A percentile compares a stretch with the other conserved stretches of the same genome.
phyloP scores from a whole-genome alignment of 2,888 invertebrate species.

The Ennomos fuscantarius region DNA sequence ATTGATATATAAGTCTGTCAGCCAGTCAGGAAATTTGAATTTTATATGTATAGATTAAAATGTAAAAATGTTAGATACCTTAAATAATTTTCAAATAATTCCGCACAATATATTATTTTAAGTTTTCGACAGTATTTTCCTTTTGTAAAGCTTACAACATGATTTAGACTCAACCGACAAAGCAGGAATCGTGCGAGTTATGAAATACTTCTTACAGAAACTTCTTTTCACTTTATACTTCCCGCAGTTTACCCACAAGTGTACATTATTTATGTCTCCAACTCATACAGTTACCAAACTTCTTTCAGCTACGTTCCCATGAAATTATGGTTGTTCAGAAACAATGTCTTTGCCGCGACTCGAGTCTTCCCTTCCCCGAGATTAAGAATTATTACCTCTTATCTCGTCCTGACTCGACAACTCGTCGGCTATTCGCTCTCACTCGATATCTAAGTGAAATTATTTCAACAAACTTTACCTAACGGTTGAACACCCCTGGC shows the following conservation, averaged over 20 bases:
- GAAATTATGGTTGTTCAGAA: conserved; percentile 65
- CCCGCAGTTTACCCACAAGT: conserved; percentile 21
- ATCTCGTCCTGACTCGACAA: conserved; percentile 74
- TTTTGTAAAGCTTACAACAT: not conserved
- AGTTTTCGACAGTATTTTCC: no score
- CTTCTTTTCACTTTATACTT: conserved; percentile 20
- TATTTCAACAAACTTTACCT: conserved; percentile 79
- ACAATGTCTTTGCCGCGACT: conserved; percentile 54
- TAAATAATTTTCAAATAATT: no score
- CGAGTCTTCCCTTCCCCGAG: conserved; percentile 57
- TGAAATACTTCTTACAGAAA: conserved; percentile 17
- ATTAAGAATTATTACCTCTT: conserved; percentile 80
- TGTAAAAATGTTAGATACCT: no score
- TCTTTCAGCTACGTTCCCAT: conserved; percentile 53
- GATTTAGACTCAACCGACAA: conserved; percentile 1
- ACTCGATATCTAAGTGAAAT: conserved; percentile 76
- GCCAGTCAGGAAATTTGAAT: no score
- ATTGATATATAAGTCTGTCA: no score
- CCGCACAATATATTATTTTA: no score
- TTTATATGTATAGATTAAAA: no score
- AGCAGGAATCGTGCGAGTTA: conserved; percentile 5
- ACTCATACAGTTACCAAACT: conserved; percentile 47
- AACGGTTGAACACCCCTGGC: conserved; percentile 64
- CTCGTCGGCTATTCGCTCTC: conserved; percentile 71
- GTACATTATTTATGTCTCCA: conserved; percentile 40